These are phyloP conservation scores for Ischnus inquisitorius DNA, from an alignment of 2,888 invertebrate species.

Conservation along the genomic window DNA sequence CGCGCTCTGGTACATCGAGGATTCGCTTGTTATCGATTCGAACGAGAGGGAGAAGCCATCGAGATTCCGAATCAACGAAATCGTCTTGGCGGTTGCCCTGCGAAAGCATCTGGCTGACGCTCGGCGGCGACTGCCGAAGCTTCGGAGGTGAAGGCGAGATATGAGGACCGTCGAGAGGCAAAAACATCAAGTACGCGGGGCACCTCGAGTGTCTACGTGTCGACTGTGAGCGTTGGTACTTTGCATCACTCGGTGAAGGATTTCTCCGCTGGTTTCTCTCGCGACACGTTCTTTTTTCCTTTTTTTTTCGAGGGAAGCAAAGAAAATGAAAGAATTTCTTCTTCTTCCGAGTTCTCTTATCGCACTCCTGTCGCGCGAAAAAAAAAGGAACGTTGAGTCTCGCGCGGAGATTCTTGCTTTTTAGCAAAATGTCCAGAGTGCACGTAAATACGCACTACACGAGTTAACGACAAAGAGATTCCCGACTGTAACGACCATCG, in stretches of 20 bases:
- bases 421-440: not conserved
- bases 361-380: not conserved
- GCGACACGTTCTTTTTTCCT: not conserved
- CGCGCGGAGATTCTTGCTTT: not conserved
- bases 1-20: not conserved
- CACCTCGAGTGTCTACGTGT: slow-evolving; percentile 30
- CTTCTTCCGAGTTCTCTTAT: not conserved
- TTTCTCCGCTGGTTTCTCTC: slow-evolving; percentile 14
- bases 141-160: slow-evolving; percentile 27
- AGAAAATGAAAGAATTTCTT: slow-evolving; percentile 5
- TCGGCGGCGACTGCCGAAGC: slow-evolving; percentile 1
- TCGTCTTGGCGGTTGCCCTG: slow-evolving; percentile 46
- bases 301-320: not conserved
- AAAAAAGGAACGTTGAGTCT: not conserved
- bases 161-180: slow-evolving; percentile 22
- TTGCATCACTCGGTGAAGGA: slow-evolving; percentile 35
- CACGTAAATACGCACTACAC: slow-evolving; percentile 6
- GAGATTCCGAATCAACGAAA: slow-evolving; percentile 45
- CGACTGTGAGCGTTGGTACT: slow-evolving; percentile 38
- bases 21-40: not conserved
- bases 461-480: not conserved
- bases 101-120: slow-evolving; percentile 35
- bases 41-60: not conserved
- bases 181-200: slow-evolving; percentile 42
- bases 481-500: not conserved